Percentiles rank a stretch among this genome's conserved stretches.
Conservation (phyloP, 35 echinoderm and acorn worm genomes). For the Lytechinus pictus region DNA sequence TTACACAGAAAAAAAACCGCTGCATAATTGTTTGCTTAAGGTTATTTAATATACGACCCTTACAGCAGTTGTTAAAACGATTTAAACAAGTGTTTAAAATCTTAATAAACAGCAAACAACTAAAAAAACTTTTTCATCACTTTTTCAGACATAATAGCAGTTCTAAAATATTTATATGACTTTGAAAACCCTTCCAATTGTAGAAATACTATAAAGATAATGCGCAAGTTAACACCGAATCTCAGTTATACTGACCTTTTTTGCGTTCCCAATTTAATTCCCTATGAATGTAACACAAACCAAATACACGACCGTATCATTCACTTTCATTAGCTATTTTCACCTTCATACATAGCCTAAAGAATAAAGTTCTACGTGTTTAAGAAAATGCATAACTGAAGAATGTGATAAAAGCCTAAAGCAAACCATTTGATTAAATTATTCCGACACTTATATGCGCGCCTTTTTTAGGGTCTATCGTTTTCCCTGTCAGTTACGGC, state of each 20-base stretch:
- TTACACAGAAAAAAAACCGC: too few species aligned
- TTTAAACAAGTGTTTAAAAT: too few species aligned
- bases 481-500: neutral
- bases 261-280: neutral
- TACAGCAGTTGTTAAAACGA: too few species aligned
- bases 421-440: slow-evolving; percentile 31
- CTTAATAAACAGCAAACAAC: too few species aligned
- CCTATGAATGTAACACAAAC: neutral
- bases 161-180: too few species aligned
- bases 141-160: too few species aligned
- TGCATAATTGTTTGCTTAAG: too few species aligned
- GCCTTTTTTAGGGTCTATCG: neutral
- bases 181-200: too few species aligned
- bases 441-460: neutral
- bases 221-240: too few species aligned
- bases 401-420: neutral
- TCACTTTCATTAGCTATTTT: neutral
- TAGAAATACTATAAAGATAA: too few species aligned
- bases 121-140: too few species aligned
- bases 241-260: neutral
- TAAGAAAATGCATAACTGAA: neutral
- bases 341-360: neutral
- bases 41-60: too few species aligned
- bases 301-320: neutral
- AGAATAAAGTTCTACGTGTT: neutral